Evolutionary conservation across 2,888 invertebrate species (phyloP).

Genomic region (Drosophila ezoana): DNA sequence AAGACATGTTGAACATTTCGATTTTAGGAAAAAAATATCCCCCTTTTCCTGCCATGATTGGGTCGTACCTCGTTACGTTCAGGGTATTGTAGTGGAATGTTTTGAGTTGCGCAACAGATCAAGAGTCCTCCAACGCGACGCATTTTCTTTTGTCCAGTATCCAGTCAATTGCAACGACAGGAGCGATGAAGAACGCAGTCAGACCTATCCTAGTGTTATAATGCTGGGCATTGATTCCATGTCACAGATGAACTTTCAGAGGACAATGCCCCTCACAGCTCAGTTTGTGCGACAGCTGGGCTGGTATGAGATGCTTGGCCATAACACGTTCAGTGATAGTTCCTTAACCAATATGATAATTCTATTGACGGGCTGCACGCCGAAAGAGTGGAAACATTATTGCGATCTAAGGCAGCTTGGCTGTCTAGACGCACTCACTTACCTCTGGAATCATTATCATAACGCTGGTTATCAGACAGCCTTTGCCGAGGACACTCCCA

Average conservation of each 20-base stretch:
- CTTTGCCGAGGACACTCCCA: constrained; percentile 90
- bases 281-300: constrained; percentile 87
- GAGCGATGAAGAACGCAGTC: constrained; percentile 25
- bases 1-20: neutral
- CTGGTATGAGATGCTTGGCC: constrained; percentile 90
- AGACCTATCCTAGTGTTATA: constrained; percentile 86
- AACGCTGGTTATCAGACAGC: constrained; percentile 89
- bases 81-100: constrained; percentile 64
- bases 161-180: constrained; percentile 47
- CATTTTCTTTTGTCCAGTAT: constrained; percentile 86
- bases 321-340: constrained; percentile 91
- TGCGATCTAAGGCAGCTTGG: constrained; percentile 85
- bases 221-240: constrained; percentile 93
- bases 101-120: constrained; percentile 76
- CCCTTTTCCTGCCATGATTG: neutral
- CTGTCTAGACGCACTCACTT: constrained; percentile 88
- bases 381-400: constrained; percentile 84
- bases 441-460: constrained; percentile 91
- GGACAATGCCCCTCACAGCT: constrained; percentile 89
- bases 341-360: constrained; percentile 95
- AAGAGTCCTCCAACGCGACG: constrained; percentile 75
- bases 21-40: constrained; percentile 1
- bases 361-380: constrained; percentile 88
- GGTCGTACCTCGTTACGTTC: constrained; percentile 56
- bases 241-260: constrained; percentile 85